Base-by-base conservation (phyloP, 2,888 invertebrate genomes). In the Cantharis nigra region DNA sequence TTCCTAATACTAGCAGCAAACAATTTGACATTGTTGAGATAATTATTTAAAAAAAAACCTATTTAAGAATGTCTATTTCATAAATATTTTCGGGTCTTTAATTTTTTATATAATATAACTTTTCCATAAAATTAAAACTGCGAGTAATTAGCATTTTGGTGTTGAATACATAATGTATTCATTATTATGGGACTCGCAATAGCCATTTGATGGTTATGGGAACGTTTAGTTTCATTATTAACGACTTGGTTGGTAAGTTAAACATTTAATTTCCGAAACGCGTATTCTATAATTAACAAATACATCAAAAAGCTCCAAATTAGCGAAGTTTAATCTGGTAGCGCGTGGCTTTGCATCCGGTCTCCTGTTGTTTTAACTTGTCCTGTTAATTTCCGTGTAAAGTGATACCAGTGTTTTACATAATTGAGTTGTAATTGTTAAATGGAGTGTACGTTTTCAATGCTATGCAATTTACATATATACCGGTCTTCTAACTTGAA, bases 341-440 rank as follows among this genome's bases (percentile, higher is more conserved):
- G 73, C 81, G 78, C 82, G 76, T 82, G 82, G 83, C 81, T 81
- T 81, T 80, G 82, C 83, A 83, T 86, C 86, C 85, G 85, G 82
- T 81, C 82, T 83, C 83, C 85, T 85, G 83, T 83, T 86, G 86
- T 88, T 88, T 88, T 87, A 87, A 87, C 86, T 86, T 83, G 86
- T 83, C 84, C 84, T 86, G 87, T 88, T 89, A 89, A 89, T 89
- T 88, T 89, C 89, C 89, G 87, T 86, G 86, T 84, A 81, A 84
- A 83, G 85, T 84, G 87, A 87, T 87, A 87, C 85, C 84, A 84
- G 85, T 85, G 84, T 85, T 88, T 88, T 87, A 84, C 88, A 88
- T 88, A 88, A 88, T 88, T 87, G 88, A 87, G 86, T 88, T 87
- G 86, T 88, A 87, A 88, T 88, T 88, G 88, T 86, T 88, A 86